Percentiles rank a stretch among this genome's conserved stretches.
Conservation (phyloP, 2,113 vertebrate genomes). For the Hucho hucho region DNA sequence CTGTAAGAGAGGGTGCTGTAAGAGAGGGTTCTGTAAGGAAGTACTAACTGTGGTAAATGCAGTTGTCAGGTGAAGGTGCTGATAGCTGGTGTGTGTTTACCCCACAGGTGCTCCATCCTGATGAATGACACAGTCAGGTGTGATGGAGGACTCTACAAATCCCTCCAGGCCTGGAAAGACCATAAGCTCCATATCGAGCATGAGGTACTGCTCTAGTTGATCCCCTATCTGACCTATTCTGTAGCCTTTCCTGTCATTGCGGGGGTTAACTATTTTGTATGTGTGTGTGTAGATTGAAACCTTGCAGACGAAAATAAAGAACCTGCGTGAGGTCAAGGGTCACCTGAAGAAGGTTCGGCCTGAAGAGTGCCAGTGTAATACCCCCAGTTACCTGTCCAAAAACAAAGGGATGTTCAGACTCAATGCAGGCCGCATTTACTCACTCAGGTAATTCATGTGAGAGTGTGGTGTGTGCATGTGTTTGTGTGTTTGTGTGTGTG, state of each 20-base stretch:
- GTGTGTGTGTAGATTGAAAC: slow-evolving; percentile 85
- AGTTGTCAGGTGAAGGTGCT: not conserved
- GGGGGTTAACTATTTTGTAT: not conserved
- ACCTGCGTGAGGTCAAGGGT: slow-evolving; percentile 91
- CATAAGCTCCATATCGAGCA: slow-evolving; percentile 96
- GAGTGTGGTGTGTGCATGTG: not conserved
- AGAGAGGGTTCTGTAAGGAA: not conserved
- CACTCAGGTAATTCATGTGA: slow-evolving; percentile 79
- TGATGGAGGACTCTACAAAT: slow-evolving; percentile 90
- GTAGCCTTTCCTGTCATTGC: not conserved
- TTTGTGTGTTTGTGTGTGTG: not conserved
- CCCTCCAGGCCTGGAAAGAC: slow-evolving; percentile 96
- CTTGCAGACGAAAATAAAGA: slow-evolving; percentile 96
- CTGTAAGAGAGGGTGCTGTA: not conserved
- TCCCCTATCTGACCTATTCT: not conserved
- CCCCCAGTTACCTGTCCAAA: slow-evolving; percentile 79
- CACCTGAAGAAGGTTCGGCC: slow-evolving; percentile 91
- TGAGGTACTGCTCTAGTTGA: slow-evolving; percentile 73
- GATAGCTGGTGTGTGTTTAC: not conserved
- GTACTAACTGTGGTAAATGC: not conserved
- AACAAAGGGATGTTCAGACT: slow-evolving; percentile 81
- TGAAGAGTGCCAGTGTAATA: slow-evolving; percentile 89
- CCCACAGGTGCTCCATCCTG: slow-evolving; percentile 89
- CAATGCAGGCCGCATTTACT: slow-evolving; percentile 73
- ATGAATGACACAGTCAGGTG: slow-evolving; percentile 93